Percentiles rank a stretch among this genome's conserved stretches.
phyloP scores from a whole-genome alignment of 2,888 invertebrate genomes.

The Plagodis pulveraria region DNA sequence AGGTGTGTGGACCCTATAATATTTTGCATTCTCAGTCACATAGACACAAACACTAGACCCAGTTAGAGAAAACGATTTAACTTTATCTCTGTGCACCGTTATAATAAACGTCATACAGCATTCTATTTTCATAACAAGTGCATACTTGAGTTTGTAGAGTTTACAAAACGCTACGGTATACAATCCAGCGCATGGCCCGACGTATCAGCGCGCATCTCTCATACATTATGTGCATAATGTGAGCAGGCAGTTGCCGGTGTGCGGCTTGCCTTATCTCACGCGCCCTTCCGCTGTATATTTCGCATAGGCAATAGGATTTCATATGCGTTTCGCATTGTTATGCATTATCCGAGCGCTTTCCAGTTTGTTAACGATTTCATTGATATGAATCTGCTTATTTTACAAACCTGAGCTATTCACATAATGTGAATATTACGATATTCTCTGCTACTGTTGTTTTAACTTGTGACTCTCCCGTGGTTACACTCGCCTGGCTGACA shows the following conservation, averaged over 20 bases:
- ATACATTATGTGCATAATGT: conserved; percentile 44
- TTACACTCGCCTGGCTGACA: too few relatives aligned
- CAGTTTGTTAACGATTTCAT: conserved; percentile 18
- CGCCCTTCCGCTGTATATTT: conserved; percentile 30
- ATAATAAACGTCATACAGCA: conserved; percentile 3
- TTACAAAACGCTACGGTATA: conserved; percentile 25
- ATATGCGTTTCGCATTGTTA: conserved; percentile 33
- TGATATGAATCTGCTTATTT: conserved; percentile 19
- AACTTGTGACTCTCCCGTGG: too few relatives aligned
- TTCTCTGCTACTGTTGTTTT: neutral
- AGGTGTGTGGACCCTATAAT: too few relatives aligned
- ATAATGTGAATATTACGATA: conserved; percentile 1
- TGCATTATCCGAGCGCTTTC: conserved; percentile 18
- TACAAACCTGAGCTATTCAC: conserved; percentile 16
- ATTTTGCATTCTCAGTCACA: too few relatives aligned
- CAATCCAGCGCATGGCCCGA: conserved; percentile 25
- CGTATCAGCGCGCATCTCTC: conserved; percentile 37
- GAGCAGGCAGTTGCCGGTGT: conserved; percentile 24
- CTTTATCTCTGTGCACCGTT: conserved; percentile 3
- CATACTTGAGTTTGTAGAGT: conserved; percentile 21
- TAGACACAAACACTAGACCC: too few relatives aligned
- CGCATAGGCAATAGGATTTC: conserved; percentile 26
- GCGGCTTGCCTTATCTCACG: conserved; percentile 32
- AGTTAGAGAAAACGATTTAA: neutral
- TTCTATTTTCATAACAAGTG: conserved; percentile 11